Conservation (phyloP, 2,113 vertebrate genomes). For the Gnathonemus echidnorhynchus region DNA sequence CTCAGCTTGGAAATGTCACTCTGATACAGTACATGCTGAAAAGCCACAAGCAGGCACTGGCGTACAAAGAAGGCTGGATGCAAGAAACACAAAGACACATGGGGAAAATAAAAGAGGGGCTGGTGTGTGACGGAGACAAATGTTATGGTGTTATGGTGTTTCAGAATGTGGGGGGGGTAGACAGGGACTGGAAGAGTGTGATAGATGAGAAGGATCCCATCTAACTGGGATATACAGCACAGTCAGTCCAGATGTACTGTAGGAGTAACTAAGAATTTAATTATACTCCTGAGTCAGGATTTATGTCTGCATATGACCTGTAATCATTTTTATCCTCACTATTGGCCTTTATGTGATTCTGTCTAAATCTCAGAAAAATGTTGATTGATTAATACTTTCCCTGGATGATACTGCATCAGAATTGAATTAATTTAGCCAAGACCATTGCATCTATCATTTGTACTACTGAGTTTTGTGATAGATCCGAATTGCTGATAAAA, state of each 20-base stretch:
- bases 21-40: not conserved
- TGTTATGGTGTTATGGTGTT: not conserved
- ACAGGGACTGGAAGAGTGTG: not conserved
- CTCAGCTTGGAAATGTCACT: not conserved
- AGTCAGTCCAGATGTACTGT: not conserved
- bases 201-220: not conserved
- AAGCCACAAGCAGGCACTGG: not conserved
- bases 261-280: not conserved
- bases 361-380: not conserved
- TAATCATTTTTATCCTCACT: not conserved
- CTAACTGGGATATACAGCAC: not conserved
- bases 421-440: not conserved
- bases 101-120: not conserved
- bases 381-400: not conserved
- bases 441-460: not conserved
- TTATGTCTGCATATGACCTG: not conserved
- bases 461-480: not conserved
- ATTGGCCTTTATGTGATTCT: not conserved
- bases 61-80: not conserved
- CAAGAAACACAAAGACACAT: not conserved
- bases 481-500: not conserved
- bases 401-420: not conserved
- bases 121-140: not conserved
- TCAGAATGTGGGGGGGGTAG: not conserved
- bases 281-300: not conserved